Percentiles rank a stretch among this genome's conserved stretches.
These are phyloP conservation scores for Beroe ovata DNA, from an alignment of 37 sponge, comb jelly and placozoan species.

Conservation along the genomic window DNA sequence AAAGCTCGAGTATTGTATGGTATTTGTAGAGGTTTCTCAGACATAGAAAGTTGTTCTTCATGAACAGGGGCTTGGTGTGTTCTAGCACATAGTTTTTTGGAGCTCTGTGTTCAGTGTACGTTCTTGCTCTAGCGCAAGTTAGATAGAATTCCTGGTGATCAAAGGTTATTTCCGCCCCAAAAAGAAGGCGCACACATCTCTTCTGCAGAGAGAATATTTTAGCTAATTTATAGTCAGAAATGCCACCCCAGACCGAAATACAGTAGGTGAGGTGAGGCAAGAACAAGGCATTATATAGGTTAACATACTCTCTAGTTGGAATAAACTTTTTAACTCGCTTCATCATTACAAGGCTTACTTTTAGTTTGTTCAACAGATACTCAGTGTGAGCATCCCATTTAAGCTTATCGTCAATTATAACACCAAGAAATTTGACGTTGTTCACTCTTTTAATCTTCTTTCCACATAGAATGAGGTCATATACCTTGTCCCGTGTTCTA, in stretches of 20 bases:
- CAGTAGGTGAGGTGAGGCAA: background rate
- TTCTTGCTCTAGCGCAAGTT: no score
- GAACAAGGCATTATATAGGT: background rate
- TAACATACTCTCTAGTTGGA: background rate
- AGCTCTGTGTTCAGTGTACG: no score
- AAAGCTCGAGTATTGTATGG: background rate
- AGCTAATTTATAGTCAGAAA: background rate
- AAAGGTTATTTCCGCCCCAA: background rate
- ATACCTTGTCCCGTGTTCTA: background rate
- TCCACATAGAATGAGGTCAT: background rate
- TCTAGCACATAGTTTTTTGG: background rate
- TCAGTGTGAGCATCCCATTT: background rate
- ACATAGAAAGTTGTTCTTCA: background rate
- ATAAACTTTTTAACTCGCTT: background rate
- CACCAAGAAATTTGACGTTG: background rate
- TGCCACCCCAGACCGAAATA: background rate
- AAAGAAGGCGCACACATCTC: background rate
- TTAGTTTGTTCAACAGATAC: background rate
- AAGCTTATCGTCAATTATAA: background rate
- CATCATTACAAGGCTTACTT: background rate
- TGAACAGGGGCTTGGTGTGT: background rate
- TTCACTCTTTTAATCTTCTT: background rate
- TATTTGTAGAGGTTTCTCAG: background rate
- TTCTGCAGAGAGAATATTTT: background rate
- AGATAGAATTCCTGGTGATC: background rate